Base-by-base conservation (phyloP, 2,113 vertebrate species). In the Toxostoma redivivum region DNA sequence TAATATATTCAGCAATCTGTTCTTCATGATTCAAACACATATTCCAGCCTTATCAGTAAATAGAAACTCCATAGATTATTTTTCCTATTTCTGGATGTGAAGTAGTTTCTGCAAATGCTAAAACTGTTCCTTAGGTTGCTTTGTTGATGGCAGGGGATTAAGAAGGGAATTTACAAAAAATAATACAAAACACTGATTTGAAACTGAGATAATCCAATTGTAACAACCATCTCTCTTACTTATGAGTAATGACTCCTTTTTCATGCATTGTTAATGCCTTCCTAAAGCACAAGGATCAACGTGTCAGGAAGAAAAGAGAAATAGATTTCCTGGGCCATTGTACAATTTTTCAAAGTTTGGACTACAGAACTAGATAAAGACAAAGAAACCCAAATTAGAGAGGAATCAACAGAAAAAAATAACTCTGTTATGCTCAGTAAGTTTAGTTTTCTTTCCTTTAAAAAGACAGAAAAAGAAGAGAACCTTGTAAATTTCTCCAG, bases 251-350 rank as follows among this genome's bases (percentile, higher is more conserved):
- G 85, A 78, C 67, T 83, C n/a, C 44, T 67, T 72, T 86, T 96
- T 90, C 95, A 87, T 95, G 78, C 47, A 64, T 86, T 97, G 42
- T 95, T 93, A 95, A 88, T 93, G 74, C 28, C 40, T 88, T 95
- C 66, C 74, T 88, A 87, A 91, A 90, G 58, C 53, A 80, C 42
- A 83, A 77, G 61, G 47, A 85, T 85, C 57, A 50, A 35, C 17
- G 24, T 66, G 22, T 58, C 66, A n/a, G 27, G 54, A 88, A 73
- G 61, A 81, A 89, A 89, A 84, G 21, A 90, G 73, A 97, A 95
- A 79, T 45, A 93, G 76, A 91, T 93, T 83, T 97, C 66, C 77
- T 81, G 66, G 23, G 56, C 30, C 60, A 67, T 5, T 33, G 53
- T 15, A 58, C 85, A 88, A 72, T 81, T 87, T 91, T 81, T 69